Conservation (phyloP, 2,113 vertebrate genomes). For the Scytalopus superciliaris region DNA sequence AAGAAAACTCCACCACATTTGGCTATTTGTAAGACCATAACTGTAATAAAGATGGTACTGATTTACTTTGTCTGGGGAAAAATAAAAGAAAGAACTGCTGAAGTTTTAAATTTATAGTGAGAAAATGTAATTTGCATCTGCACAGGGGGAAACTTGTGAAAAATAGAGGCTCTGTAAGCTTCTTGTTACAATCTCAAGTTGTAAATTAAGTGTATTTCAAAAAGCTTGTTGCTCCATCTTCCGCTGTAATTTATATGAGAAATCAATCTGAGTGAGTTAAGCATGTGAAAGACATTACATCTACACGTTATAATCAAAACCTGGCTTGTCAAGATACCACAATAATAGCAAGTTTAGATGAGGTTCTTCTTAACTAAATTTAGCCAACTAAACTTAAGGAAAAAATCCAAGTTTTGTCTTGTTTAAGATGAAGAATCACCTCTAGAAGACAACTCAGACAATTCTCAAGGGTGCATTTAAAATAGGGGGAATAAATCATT, state of each 20-base stretch:
- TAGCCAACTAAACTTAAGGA: neutral
- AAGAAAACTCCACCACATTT: neutral
- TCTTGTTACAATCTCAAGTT: neutral
- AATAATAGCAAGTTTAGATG: neutral
- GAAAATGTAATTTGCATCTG: neutral
- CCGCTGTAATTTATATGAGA: neutral
- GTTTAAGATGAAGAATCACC: neutral
- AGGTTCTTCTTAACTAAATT: neutral
- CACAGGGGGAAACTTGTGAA: neutral
- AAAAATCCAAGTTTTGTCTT: neutral
- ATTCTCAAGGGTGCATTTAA: neutral
- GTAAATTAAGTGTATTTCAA: neutral
- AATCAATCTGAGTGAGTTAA: neutral
- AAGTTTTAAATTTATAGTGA: neutral
- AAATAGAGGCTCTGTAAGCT: neutral
- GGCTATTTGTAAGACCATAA: neutral
- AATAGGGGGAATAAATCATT: neutral
- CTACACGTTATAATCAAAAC: neutral
- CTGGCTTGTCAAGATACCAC: neutral
- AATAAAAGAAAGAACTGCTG: fast-evolving
- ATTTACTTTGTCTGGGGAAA: neutral
- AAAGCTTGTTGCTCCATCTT: neutral
- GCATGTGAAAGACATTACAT: neutral
- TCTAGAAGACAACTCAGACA: neutral
- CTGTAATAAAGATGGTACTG: neutral